Evolutionary conservation across 2,888 invertebrate species (phyloP).

Genomic region (Ernsta delagoae): DNA sequence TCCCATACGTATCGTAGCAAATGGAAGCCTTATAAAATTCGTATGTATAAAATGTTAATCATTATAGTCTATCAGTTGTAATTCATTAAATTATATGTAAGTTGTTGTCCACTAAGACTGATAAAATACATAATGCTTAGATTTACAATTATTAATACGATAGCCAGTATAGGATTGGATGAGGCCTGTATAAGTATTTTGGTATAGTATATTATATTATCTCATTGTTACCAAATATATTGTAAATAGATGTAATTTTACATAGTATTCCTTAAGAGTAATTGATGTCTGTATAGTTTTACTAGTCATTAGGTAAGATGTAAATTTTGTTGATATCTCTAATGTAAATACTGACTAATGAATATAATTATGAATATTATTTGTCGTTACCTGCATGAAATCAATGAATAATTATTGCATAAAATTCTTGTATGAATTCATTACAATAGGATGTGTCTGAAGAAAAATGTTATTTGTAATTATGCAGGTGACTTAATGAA

Average conservation of each 20-base stretch:
- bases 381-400: conserved; percentile 8
- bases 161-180: conserved; percentile 71
- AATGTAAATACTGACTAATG: conserved; percentile 45
- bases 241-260: conserved; percentile 71
- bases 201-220: conserved; percentile 74
- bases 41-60: conserved; percentile 14
- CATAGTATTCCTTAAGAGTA: conserved; percentile 56
- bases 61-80: conserved; percentile 34
- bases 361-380: conserved; percentile 23
- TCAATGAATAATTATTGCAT: not conserved
- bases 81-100: conserved; percentile 38
- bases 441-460: conserved; percentile 2
- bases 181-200: conserved; percentile 71
- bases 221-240: conserved; percentile 84
- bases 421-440: not conserved
- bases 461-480: conserved; percentile 25
- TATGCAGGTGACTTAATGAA: conserved; percentile 29
- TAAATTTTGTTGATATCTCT: conserved; percentile 60
- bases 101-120: conserved; percentile 76
- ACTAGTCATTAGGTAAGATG: conserved; percentile 81
- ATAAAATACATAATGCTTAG: conserved; percentile 65
- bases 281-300: conserved; percentile 70
- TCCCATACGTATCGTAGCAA: conserved; percentile 56
- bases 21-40: conserved; percentile 57
- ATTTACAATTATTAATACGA: conserved; percentile 53